Base-by-base conservation (phyloP, 1,140 invertebrate species). In the Phortica variegata region DNA sequence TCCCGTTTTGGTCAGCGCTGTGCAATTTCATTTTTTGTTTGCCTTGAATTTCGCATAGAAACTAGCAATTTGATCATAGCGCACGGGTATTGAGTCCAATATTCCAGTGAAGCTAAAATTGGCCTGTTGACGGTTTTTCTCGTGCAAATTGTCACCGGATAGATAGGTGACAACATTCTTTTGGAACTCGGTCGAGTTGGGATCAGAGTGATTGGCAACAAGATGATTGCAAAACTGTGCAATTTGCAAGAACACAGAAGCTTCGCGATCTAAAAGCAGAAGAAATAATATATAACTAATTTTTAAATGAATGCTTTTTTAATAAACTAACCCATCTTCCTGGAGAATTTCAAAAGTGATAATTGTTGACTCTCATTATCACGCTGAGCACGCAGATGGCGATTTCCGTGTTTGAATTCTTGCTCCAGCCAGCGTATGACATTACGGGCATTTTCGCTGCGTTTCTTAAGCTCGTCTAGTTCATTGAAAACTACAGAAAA, bases 401-500 rank as follows among this genome's bases (percentile, higher is more conserved):
- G 80, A 52, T 91, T 91, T 8, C 93, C 93, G 55, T 85, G 85
- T 47, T 86, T 84, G 15, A 95, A 85, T 77, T 95, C 90, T 17
- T 81, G 76, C 75, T 95, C 93, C 39, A 97, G 77, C 92, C 93
- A 95, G 53, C 93, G 86, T 41, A 93, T 95, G 2, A 89, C 90
- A 71, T 94, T 90, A 39, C 93, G 81, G 0, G 91, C 92, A 54
- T 85, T 82, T 44, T 82, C 81, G 54, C 82, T 87, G 65, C 83
- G 86, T 54, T 84, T 87, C 77, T 96, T 95, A 41, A 92, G 73
- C 46, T 90, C 85, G 71, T 95, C 92, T 62, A 95, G 77, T 37
- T 87, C 86, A 56, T 89, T 90, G 43, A 95, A 83, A 33, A 95
- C 92, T 95, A 73, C 26, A 82, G 8, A 18, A 20, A 31, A 15